Evolutionary conservation across 2,888 invertebrate species (phyloP), one percentile per base, ranked within the genome.

Genomic region (Geotrupes spiniger): DNA sequence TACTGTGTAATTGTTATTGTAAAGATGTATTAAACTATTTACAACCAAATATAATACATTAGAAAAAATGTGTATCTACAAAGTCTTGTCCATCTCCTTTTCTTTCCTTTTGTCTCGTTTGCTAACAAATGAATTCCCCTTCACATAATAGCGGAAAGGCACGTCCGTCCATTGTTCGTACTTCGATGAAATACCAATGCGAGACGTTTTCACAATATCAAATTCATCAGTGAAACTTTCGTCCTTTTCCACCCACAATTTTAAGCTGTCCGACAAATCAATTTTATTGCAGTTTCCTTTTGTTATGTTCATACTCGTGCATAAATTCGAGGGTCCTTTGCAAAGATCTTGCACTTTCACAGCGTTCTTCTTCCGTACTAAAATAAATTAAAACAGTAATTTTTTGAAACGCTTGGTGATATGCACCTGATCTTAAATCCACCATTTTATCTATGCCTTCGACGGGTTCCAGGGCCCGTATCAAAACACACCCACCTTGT

Each of bases 281-380:
- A 74, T 56, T 65, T 78, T 74, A 63, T 85, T 83, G 46, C 78
- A 76, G 28, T 68, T 69, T 15, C 69, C 69, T 64, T 78, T 83
- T 4, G 71, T 74, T 40, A 88, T 80, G 46, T 75, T 67, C 57
- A 85, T 74, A 12, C 84, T 78, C 49, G 83, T 80, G 57, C 87
- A 87, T 6, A 88, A 67, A 68, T 87, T 88, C 4, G 85, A 80
- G 1, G 87, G 87, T 0, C 87, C 87, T 68, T 84, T 85, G 50
- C 84, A 82, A 9, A 87, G 65, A 52, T 85, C 78, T 41, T 77
- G 12, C 1, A 33, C 11, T 28, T 49, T 49, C 6, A 43, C 33
- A 9, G 17, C 10, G 6, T 40, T 33, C 26, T 42, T 48, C 29
- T 40, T 49, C 9, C 42, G 38, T 21, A 29, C 37, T 47, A 38